Conservation (phyloP, 1,140 invertebrate species). For the Zeugodacus cucurbitae region DNA sequence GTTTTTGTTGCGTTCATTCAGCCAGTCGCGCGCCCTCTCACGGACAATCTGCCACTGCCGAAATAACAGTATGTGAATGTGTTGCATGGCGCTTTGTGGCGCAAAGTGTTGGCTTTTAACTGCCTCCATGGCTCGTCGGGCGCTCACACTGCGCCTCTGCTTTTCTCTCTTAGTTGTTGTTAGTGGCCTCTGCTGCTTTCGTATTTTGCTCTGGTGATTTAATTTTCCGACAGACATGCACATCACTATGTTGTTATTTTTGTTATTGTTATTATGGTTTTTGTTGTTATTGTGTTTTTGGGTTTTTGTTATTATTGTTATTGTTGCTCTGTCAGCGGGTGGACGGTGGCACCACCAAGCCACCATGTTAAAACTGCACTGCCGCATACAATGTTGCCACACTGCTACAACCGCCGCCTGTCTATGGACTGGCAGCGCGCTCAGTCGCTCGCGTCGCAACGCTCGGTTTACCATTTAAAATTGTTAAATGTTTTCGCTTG, state of each 20-base stretch:
- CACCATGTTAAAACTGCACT: not conserved
- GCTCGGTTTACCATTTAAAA: not conserved
- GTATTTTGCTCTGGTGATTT: not conserved
- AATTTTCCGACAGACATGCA: not conserved
- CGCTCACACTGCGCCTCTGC: not conserved
- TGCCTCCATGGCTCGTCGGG: not conserved
- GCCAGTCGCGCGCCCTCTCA: not conserved
- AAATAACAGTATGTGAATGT: not conserved
- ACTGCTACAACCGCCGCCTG: not conserved
- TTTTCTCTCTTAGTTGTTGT: not conserved
- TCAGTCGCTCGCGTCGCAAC: not conserved
- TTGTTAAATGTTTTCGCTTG: not conserved
- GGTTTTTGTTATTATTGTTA: not conserved
- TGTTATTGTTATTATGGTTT: no score
- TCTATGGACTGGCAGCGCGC: not conserved
- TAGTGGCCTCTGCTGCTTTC: not conserved
- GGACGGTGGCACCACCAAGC: not conserved
- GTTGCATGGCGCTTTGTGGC: not conserved
- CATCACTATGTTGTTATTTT: no score
- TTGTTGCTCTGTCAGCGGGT: not conserved
- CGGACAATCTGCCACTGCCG: not conserved
- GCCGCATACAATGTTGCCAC: not conserved
- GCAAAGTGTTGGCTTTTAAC: not conserved
- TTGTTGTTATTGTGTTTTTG: not conserved
- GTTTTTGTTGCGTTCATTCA: not conserved